Base-by-base conservation (phyloP, 2,797 vertebrate genomes). In the Caiman crocodilus region DNA sequence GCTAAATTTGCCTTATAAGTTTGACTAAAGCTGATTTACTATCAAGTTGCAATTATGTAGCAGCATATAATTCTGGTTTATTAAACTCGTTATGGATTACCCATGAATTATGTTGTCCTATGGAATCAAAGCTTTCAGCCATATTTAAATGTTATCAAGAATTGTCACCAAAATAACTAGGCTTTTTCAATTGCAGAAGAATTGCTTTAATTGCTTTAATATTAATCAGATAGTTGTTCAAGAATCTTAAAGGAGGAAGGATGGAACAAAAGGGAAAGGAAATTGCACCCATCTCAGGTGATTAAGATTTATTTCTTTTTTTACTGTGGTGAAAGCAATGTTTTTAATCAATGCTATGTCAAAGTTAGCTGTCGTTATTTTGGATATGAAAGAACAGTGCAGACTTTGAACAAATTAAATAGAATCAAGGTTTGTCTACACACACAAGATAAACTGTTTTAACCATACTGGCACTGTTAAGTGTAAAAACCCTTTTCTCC, bases 81-180 rank as follows among this genome's bases (percentile, higher is more conserved):
- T 93, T 96, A 96, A 97, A 94, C 26, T 82, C 16, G n/a, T 67
- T 76, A 71, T 57, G 17, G 81, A 82, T 60, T 95, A 91, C 73
- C 64, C 85, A 85, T 94, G 76, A 96, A 93, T 84, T 92, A 95
- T 67, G 81, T 92, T 95, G 95, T 65, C n/a, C 80, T 90, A 63
- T 91, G 88, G 96, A 97, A 95, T 83, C 87, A 93, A 96, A 26
- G 23, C 65, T 96, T 35, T 92, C 25, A 79, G 63, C n/a, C 90
- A 74, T 63, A 67, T 82, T 93, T 75, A 94, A 93, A 93, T 83
- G 92, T 95, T 86, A 82, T 87, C 69, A 79, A n/a, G 76, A 28
- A 86, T 35, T 85, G 55, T 82, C 81, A 89, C 61, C 79, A 81
- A 94, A 97, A 96, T 89, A 95, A 80, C 91, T 93, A 42, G 30